A percentile compares a stretch with the other conserved stretches of the same genome.
These are phyloP conservation scores for Heliconius aoede DNA, from an alignment of 2,888 invertebrate species.

Conservation along the genomic window DNA sequence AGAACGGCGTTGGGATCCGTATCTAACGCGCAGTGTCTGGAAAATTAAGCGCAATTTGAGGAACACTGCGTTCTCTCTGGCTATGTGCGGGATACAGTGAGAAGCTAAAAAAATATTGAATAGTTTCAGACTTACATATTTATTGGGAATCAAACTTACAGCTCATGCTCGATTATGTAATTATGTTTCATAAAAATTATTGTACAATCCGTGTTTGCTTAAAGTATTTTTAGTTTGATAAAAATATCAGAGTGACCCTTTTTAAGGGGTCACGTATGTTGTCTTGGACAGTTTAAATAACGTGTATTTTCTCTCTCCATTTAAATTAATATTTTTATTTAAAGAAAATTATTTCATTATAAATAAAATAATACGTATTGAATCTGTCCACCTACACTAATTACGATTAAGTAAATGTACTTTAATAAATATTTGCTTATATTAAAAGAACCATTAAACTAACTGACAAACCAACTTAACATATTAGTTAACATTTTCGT, in stretches of 20 bases:
- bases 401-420: not conserved
- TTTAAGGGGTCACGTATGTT: not conserved
- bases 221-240: not conserved
- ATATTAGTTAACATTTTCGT: constrained; percentile 8
- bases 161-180: too few species aligned
- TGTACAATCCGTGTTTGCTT: not conserved
- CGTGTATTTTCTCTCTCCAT: not conserved
- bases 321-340: too few species aligned
- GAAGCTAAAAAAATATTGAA: too few species aligned
- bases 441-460: constrained; percentile 3
- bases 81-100: too few species aligned
- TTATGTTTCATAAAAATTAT: too few species aligned
- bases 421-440: not conserved
- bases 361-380: not conserved
- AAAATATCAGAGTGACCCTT: not conserved
- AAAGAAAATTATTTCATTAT: too few species aligned
- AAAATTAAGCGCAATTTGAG: too few species aligned
- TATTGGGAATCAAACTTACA: too few species aligned
- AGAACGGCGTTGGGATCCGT: too few species aligned
- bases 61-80: too few species aligned
- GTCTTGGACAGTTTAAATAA: not conserved
- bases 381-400: not conserved
- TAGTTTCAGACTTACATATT: too few species aligned
- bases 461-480: not conserved
- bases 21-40: too few species aligned